Conservation (phyloP, 2,113 vertebrate species). For the Heliornis fulica region DNA sequence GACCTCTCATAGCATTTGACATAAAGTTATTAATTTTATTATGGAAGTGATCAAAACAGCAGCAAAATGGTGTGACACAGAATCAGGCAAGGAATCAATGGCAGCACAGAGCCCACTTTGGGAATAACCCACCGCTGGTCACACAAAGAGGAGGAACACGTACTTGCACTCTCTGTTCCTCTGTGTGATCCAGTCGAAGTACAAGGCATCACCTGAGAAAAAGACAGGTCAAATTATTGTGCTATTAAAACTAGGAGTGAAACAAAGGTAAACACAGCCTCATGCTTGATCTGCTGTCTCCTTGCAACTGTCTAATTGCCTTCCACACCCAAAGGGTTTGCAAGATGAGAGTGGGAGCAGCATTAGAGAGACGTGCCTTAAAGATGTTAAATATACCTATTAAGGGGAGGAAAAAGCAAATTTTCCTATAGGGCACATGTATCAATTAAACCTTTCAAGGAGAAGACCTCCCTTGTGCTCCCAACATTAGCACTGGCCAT, state of each 20-base stretch:
- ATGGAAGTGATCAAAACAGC: neutral
- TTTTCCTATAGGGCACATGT: conserved; percentile 26
- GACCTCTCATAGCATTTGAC: neutral
- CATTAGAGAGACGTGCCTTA: conserved; percentile 39
- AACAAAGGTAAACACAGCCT: conserved; percentile 29
- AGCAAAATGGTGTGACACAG: neutral
- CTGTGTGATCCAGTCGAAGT: neutral
- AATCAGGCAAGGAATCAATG: neutral
- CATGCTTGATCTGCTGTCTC: neutral
- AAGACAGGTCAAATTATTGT: conserved; percentile 5
- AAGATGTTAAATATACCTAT: conserved; percentile 54
- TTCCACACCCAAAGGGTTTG: conserved; percentile 46
- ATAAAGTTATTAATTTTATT: neutral
- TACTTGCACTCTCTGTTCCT: neutral
- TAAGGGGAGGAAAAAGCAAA: neutral
- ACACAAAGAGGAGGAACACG: neutral
- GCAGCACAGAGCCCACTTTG: neutral
- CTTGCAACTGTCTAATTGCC: conserved; percentile 56
- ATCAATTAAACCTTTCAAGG: conserved; percentile 60
- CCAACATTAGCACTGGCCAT: neutral
- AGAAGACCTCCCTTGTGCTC: conserved; percentile 31
- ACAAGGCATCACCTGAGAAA: neutral
- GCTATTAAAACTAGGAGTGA: conserved; percentile 16
- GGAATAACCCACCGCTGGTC: neutral
- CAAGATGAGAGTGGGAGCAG: conserved; percentile 33